A percentile compares a stretch with the other conserved stretches of the same genome.
Conservation (phyloP, 2,888 invertebrate species). For the Ornithoptera alexandrae region DNA sequence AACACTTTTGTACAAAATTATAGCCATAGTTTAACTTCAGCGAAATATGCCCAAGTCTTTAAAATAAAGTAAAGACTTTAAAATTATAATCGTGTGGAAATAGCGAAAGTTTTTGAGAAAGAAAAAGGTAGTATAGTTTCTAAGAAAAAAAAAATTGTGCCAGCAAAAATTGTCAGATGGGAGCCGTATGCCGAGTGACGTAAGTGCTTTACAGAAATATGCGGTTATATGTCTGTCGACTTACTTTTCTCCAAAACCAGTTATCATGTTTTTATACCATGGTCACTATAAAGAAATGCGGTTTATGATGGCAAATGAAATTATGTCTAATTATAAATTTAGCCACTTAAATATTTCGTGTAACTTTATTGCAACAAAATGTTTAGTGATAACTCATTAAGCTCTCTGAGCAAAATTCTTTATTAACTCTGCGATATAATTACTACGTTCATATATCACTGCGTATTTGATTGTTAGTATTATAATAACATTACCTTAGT, state of each 20-base stretch:
- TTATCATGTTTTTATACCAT: slow-evolving; percentile 16
- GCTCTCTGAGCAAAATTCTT: not conserved
- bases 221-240: slow-evolving; percentile 22
- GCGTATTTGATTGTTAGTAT: not conserved
- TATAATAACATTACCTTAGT: not conserved
- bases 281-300: slow-evolving; percentile 24
- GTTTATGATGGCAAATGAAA: slow-evolving; percentile 26
- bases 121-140: not conserved
- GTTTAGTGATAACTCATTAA: slow-evolving; percentile 9
- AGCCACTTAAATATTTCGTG: slow-evolving; percentile 17
- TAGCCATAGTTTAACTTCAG: too few relatives aligned
- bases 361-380: slow-evolving; percentile 14
- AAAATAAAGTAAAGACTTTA: too few relatives aligned
- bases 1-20: too few relatives aligned
- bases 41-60: too few relatives aligned
- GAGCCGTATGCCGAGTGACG: slow-evolving; percentile 11
- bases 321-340: slow-evolving; percentile 29
- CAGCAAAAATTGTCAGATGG: slow-evolving; percentile 17
- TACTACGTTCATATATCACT: not conserved
- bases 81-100: not conserved
- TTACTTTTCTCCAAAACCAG: slow-evolving; percentile 29
- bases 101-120: slow-evolving; percentile 5
- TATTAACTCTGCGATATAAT: not conserved
- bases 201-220: slow-evolving; percentile 27
- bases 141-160: slow-evolving; percentile 6